phyloP scores from a whole-genome alignment of 2,797 vertebrate genomes.

The Melanotaenia maccullochi region DNA sequence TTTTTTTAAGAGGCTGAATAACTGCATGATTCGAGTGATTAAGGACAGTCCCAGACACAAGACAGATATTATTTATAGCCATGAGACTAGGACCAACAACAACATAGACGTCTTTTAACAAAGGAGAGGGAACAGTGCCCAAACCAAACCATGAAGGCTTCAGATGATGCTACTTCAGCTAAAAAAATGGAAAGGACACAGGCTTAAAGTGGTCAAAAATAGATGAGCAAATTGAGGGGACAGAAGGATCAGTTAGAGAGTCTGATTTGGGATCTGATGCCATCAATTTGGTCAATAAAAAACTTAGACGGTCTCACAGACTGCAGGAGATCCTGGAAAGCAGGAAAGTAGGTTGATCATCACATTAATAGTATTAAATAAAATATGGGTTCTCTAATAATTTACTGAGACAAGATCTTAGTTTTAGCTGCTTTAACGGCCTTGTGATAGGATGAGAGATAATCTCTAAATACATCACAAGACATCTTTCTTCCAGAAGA shows the following conservation, averaged over 20 bases:
- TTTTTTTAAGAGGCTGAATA: too few species aligned
- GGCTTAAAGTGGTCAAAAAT: too few species aligned
- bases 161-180: neutral
- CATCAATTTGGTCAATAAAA: neutral
- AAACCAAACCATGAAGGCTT: neutral
- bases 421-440: neutral
- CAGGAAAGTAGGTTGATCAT: neutral
- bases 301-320: neutral
- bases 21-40: neutral
- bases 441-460: neutral
- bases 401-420: neutral
- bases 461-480: neutral
- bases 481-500: neutral
- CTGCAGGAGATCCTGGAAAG: neutral
- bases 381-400: neutral
- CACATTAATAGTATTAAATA: neutral
- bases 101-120: neutral
- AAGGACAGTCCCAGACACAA: neutral
- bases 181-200: neutral
- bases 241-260: neutral
- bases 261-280: too few species aligned
- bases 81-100: neutral
- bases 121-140: neutral
- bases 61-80: neutral
- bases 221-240: too few species aligned